Base-by-base conservation (phyloP, 92 coral and sea anemone species). In the Epizoanthus illoricatus region DNA sequence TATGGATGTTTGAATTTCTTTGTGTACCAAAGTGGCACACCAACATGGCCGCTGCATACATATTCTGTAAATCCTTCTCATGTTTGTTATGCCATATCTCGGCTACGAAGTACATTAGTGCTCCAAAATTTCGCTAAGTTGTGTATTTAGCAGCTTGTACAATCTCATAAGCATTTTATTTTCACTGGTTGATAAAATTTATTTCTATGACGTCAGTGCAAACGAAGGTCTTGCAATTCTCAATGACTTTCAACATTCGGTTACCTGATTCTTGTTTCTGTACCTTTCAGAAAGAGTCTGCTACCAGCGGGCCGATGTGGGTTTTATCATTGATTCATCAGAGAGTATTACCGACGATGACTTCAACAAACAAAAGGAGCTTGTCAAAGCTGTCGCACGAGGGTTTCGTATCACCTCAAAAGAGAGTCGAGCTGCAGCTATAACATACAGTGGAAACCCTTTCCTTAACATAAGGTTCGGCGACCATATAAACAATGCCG, bases 261-360 rank as follows among this genome's bases (percentile, higher is more conserved):
- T 68, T 42, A 33, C 65, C 74, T 41, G 24, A 42, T 15, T 4
- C 8, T 3, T 18, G 0, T 33, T 56, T 75, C 9, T 4, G 58
- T 28, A 28, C 39, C 42, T 61, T 23, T 79, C 41, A 88, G 88
- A 17, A 17, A 62, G 85, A 24, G 21, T 43, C 17, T 92, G 97
- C 49, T 81, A 86, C 36, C 89, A 75, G 16, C 90, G 87, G 36
- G 91, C 88, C 63, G 97, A 93, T 70, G 45, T 93, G 68, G 97
- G 89, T 52, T 93, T 93, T 74, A 81, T 93, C 41, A 87, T 93
- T 67, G 97, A 93, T 79, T 86, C 97, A 4, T 93, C 97, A 2
- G 92, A 91, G 73, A 93, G 94, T 83, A 91, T 93, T 73, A 80
- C 91, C 0, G 90, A 86, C 55, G 85, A 76, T 10, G 97, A 84